phyloP scores from a whole-genome alignment of 1,140 invertebrate species.

The Ruditapes philippinarum region DNA sequence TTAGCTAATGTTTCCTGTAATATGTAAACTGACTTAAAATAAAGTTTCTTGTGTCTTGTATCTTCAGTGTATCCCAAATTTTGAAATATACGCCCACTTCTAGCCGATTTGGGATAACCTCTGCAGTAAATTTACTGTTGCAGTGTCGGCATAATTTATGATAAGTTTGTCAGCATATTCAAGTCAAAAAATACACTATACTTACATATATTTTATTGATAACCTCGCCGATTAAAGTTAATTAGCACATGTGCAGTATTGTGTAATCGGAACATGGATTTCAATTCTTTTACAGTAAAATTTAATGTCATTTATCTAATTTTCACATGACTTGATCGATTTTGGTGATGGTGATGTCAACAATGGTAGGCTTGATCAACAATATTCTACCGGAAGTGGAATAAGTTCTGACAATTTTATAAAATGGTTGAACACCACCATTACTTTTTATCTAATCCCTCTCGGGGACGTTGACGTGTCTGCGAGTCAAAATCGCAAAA shows the following conservation, averaged over 20 bases:
- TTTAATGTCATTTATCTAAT: not conserved
- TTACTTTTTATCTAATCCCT: not conserved
- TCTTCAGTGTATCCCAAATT: not conserved
- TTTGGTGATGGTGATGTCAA: conserved; percentile 1
- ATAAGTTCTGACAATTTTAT: not conserved
- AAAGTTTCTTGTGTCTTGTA: not conserved
- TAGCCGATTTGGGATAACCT: not conserved
- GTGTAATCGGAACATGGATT: not conserved
- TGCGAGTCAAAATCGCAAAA: no score
- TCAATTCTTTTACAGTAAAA: not conserved
- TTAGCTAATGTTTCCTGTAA: not conserved
- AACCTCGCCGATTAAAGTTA: not conserved
- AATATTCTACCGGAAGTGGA: not conserved
- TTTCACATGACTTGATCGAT: conserved; percentile 23
- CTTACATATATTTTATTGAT: no score
- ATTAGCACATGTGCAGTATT: not conserved
- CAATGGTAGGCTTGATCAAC: not conserved
- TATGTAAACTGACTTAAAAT: not conserved
- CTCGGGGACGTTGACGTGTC: no score
- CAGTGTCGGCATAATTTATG: not conserved
- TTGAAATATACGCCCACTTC: not conserved
- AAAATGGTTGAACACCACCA: not conserved
- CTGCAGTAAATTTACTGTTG: no score
- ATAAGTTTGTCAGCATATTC: not conserved
- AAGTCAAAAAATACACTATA: no score